phyloP scores from a whole-genome alignment of 2,888 invertebrate species.

The Tetanocera ferruginea region DNA sequence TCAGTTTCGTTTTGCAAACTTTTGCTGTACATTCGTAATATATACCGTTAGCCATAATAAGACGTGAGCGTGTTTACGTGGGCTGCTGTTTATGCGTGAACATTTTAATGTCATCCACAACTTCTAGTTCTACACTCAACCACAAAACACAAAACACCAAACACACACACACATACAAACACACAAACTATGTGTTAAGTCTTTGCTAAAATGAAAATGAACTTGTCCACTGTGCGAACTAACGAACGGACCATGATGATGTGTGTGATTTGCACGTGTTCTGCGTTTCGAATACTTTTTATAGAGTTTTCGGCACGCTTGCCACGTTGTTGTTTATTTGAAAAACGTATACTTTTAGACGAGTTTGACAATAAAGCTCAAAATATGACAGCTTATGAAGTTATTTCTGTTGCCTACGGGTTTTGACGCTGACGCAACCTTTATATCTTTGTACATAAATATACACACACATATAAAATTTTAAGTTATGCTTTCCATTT shows the following conservation, averaged over 20 bases:
- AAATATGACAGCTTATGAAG: neutral
- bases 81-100: slow-evolving; percentile 5
- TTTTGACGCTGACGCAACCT: too few species aligned
- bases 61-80: neutral
- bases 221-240: slow-evolving; percentile 1
- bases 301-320: slow-evolving; percentile 17
- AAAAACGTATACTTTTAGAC: neutral
- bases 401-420: neutral
- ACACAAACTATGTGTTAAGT: neutral
- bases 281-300: neutral
- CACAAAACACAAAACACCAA: neutral
- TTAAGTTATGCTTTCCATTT: too few species aligned
- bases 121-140: neutral
- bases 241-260: neutral
- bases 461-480: too few species aligned
- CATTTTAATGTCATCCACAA: slow-evolving; percentile 24
- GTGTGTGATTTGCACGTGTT: slow-evolving; percentile 6
- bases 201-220: slow-evolving; percentile 16
- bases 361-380: neutral
- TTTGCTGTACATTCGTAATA: neutral
- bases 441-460: too few species aligned
- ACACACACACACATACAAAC: neutral
- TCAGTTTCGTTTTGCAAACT: too few species aligned
- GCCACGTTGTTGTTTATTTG: neutral
- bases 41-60: neutral